Conservation (phyloP, 2,113 vertebrate species). For the Pterocles burchelli region DNA sequence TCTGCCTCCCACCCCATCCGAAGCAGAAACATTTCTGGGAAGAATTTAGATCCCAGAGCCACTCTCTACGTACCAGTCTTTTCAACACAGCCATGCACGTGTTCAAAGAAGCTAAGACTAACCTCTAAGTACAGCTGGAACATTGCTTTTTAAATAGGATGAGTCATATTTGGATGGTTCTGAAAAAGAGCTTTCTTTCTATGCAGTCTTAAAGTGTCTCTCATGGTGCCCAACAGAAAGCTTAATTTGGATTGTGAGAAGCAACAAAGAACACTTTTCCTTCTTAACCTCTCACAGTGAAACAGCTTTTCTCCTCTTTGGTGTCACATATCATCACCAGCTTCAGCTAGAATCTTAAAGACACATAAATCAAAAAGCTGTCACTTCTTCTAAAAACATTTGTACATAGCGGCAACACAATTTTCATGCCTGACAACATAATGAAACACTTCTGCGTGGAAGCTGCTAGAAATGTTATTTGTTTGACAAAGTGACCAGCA, state of each 20-base stretch:
- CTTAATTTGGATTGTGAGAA: neutral
- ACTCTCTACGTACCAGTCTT: neutral
- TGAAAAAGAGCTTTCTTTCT: neutral
- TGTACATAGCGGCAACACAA: neutral
- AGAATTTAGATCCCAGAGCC: neutral
- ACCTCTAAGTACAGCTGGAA: neutral
- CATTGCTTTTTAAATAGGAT: neutral
- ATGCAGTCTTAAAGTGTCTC: neutral
- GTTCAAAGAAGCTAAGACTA: neutral
- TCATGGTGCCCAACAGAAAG: neutral
- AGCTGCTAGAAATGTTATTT: neutral
- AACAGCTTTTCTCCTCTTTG: neutral
- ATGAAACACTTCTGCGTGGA: conserved; percentile 34
- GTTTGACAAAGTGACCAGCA: conserved; percentile 1
- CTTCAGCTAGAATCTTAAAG: neutral
- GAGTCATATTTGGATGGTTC: neutral
- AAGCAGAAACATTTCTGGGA: neutral
- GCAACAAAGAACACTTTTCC: neutral
- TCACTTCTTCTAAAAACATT: conserved; percentile 3
- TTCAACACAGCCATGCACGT: neutral
- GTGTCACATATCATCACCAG: neutral
- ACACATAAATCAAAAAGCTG: conserved; percentile 13
- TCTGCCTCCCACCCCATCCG: neutral
- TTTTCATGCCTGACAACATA: conserved; percentile 30
- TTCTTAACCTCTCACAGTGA: neutral